phyloP scores from a whole-genome alignment of 2,113 vertebrate genomes.

The Acrocephalus arundinaceus region DNA sequence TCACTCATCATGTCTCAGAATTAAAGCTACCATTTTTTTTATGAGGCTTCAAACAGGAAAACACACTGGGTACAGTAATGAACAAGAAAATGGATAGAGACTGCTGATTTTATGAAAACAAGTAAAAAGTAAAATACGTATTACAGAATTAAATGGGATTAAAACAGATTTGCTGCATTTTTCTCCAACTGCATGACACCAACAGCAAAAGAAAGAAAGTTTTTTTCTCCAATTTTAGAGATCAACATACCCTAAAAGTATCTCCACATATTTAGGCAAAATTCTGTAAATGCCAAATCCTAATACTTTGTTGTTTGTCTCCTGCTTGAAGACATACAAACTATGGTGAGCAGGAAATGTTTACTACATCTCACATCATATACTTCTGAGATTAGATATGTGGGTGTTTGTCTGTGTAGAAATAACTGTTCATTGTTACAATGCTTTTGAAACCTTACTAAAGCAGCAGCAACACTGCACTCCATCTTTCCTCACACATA shows the following conservation, averaged over 20 bases:
- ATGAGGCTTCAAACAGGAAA: background rate
- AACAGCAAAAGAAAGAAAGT: background rate
- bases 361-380: background rate
- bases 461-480: background rate
- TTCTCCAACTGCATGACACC: background rate
- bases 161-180: background rate
- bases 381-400: background rate
- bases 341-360: background rate
- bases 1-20: background rate
- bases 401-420: background rate
- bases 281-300: background rate
- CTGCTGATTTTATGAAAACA: background rate
- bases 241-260: background rate
- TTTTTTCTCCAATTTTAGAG: background rate
- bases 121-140: background rate
- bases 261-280: background rate
- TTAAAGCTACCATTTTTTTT: background rate
- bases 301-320: background rate
- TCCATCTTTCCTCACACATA: background rate
- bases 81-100: background rate
- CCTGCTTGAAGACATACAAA: background rate
- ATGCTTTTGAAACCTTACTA: background rate
- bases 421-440: background rate
- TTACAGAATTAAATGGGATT: background rate
- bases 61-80: background rate